Evolutionary conservation across 2,888 invertebrate species (phyloP), one percentile per base, ranked within the genome.

Genomic region (Pyrgus malvae): DNA sequence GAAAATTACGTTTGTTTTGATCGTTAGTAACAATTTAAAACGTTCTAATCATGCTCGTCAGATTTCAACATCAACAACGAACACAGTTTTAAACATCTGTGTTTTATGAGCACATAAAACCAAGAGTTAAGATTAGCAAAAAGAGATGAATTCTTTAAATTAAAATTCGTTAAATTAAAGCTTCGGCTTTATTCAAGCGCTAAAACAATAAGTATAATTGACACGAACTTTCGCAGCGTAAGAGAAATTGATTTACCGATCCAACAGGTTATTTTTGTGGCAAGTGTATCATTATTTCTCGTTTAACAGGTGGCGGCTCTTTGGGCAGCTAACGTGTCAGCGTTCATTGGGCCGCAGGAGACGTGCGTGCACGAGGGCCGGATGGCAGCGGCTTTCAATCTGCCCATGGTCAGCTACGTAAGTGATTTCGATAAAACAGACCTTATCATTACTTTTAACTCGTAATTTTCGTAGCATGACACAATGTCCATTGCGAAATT

Each of bases 401-500:
- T 98, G 44, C 97, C 98, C 3, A 98, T 98, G 98, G 95, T 98
- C 74, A 98, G 98, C 64, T 98, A 98, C 78, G 98, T 98, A 87
- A 95, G 97, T 94, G 14, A 9, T 23, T 38, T 11, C 21, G 6
- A 27, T 45, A 29, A 38, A 33, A 31, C 27, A 27, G 27, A 29
- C 7, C 33, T 31, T 44, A 19, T 41, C 16, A 41, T 53, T 53
- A 40, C 12, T 51, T 27, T 44, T 25, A 51, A 51, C 27, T 25
- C 6, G 41, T n/a, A 44, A 51, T 51, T 44, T 25, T 19, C 27
- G 27, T 11, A 35, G 38, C 9, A 51, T n/a, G 14, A 14, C 23
- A n/a, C 23, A 4, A 11, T 33, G 21, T 6, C 21, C 21, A 29
- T 23, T 14, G 23, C 16, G 23, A 16, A 21, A 33, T 11, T 2